phyloP scores from a whole-genome alignment of 2,113 vertebrate genomes.

The Miniopterus natalensis region DNA sequence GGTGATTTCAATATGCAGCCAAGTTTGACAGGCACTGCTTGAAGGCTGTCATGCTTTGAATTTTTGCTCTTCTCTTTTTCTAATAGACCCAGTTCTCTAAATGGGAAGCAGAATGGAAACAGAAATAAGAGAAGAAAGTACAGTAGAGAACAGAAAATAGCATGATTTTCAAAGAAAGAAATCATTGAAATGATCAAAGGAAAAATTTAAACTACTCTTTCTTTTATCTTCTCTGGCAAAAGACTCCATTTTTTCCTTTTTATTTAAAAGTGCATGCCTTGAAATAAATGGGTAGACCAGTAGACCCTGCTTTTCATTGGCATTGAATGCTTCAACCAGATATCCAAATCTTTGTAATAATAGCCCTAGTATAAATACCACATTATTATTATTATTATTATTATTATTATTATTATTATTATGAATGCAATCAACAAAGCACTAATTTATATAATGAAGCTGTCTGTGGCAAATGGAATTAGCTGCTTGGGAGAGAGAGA shows the following conservation, averaged over 20 bases:
- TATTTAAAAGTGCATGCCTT: neutral
- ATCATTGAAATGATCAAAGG: conserved; percentile 54
- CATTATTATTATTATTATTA: neutral
- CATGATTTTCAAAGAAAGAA: conserved; percentile 56
- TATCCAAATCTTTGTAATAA: neutral
- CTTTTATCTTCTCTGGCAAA: neutral
- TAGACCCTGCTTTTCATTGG: neutral
- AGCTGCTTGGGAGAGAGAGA: neutral
- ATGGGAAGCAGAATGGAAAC: conserved; percentile 35
- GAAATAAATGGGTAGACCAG: conserved; percentile 37
- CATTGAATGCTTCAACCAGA: conserved; percentile 1
- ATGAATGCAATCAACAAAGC: neutral
- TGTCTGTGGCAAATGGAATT: neutral
- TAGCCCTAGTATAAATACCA: neutral
- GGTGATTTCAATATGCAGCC: neutral
- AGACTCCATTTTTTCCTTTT: neutral
- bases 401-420: neutral
- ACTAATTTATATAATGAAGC: conserved; percentile 26
- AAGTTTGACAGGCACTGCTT: neutral
- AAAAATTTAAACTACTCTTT: conserved; percentile 42
- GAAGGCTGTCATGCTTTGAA: neutral
- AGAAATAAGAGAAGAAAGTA: conserved; percentile 53
- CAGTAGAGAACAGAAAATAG: conserved; percentile 55
- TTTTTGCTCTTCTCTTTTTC: conserved; percentile 29
- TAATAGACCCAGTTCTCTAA: conserved; percentile 38